Evolutionary conservation across 2,888 invertebrate species (phyloP), one percentile per base, ranked within the genome.

Genomic region (Nomada lathburiana): DNA sequence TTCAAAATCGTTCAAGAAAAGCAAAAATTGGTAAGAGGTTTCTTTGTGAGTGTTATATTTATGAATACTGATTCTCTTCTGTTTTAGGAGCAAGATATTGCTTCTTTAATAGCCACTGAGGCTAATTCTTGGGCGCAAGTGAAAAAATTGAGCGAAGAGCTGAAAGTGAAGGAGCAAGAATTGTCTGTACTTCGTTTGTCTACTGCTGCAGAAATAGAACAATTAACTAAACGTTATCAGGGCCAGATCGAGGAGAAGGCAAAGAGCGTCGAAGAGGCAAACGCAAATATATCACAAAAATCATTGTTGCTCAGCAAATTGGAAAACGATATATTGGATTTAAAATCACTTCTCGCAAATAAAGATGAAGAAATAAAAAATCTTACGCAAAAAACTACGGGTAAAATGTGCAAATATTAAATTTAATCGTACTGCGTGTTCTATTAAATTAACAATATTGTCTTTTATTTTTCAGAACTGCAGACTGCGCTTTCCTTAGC

Each of bases 111-210:
- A 59, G 94, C 94, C n/a, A 95, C 95, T 82, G 94, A 96, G 0
- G 95, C 95, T 20, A 95, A 95, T 89, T 95, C 96, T 3, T 95
- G 95, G 87, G 95, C 95, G 77, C 95, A 96, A 88, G 94, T 96
- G 68, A 93, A 94, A 76, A 94, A 95, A 86, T 92, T 96, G 52
- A 95, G 95, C 4, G 95, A 95, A 83, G 95, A 95, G 86, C 91
- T 96, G 0, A 94, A 95, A 87, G 94, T 94, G 23, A 95, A 96
- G 60, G 96, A 96, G 89, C 95, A 94, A 85, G 95, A 95, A 83
- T 93, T 95, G 53, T 95, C 75, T 42, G 90, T 92, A 64, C 77
- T 91, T 29, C 90, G 90, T 63, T 85, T 86, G 42, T 81, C 88
- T 11, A 90, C 91, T 84, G 80, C 74, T 5, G 87, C 89, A 4